phyloP scores from a whole-genome alignment of 2,797 vertebrate species.

The Sebastes trivittatus region DNA sequence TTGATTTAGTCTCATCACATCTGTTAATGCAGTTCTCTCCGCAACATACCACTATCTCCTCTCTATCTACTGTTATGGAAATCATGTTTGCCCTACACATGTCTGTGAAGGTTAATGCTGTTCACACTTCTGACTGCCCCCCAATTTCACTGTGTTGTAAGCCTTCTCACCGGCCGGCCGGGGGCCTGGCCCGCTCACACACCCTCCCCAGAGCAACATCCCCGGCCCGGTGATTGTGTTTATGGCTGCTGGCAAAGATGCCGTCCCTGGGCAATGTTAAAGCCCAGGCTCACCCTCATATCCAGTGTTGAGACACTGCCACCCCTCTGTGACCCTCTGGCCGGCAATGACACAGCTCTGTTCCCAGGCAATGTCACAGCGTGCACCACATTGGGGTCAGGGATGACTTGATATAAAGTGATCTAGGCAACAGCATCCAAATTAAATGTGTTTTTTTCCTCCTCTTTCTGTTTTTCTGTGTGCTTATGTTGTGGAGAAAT shows the following conservation, averaged over 20 bases:
- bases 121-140: conserved; percentile 77
- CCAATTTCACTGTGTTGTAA: conserved; percentile 72
- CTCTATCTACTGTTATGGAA: conserved; percentile 57
- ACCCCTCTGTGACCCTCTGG: conserved; percentile 75
- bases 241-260: conserved; percentile 70
- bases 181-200: conserved; percentile 57
- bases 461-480: conserved; percentile 72
- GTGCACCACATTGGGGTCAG: conserved; percentile 71
- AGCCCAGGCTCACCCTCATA: conserved; percentile 71
- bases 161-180: conserved; percentile 58
- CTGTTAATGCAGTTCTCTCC: conserved; percentile 23
- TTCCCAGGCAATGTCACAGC: conserved; percentile 76
- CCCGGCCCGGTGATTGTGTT: conserved; percentile 60
- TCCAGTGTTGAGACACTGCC: conserved; percentile 69
- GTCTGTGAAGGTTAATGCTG: conserved; percentile 75
- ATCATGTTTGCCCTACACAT: conserved; percentile 64
- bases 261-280: conserved; percentile 77
- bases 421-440: conserved; percentile 82
- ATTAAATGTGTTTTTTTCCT: conserved; percentile 80
- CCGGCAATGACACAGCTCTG: conserved; percentile 74
- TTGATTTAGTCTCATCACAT: conserved; percentile 41
- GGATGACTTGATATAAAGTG: conserved; percentile 84
- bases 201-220: conserved; percentile 62
- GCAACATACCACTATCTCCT: conserved; percentile 20
- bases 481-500: conserved; percentile 83